Percentiles rank a stretch among this genome's conserved stretches.
Evolutionary conservation across 2,797 vertebrate species (phyloP).

Genomic region (Pangasius krempfi): DNA sequence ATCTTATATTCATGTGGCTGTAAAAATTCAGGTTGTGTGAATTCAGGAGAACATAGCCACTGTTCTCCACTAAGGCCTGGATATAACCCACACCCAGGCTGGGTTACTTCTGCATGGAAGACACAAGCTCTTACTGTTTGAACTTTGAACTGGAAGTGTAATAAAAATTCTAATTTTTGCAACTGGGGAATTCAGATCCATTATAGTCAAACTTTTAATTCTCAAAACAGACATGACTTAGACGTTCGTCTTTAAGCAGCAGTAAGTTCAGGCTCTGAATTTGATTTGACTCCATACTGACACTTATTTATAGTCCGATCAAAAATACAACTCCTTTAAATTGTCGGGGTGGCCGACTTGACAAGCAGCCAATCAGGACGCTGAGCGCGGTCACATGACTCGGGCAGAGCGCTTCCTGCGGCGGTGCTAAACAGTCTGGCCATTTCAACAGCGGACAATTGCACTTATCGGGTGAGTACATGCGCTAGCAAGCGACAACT

Average conservation of each 20-base stretch:
- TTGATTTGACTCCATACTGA: background rate
- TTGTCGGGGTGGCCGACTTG: slow-evolving; percentile 40
- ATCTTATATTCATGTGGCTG: background rate
- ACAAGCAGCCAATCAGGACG: slow-evolving; percentile 57
- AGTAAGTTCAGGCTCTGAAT: background rate
- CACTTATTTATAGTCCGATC: background rate
- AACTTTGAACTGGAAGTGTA: background rate
- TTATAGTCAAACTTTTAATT: background rate
- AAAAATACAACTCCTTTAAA: slow-evolving; percentile 57
- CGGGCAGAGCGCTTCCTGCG: slow-evolving; percentile 57
- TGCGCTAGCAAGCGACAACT: slow-evolving; percentile 17
- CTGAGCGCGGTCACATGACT: slow-evolving; percentile 60
- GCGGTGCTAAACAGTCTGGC: slow-evolving; percentile 60
- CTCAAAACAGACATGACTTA: too few relatives aligned
- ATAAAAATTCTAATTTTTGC: background rate
- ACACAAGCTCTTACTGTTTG: background rate
- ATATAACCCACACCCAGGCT: background rate
- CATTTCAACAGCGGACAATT: slow-evolving; percentile 55
- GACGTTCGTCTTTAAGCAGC: background rate
- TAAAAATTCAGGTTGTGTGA: background rate
- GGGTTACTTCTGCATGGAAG: background rate
- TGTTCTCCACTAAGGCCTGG: background rate
- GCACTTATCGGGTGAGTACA: slow-evolving; percentile 62
- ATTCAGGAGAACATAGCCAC: background rate
- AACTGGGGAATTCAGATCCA: background rate